Conservation (phyloP, 2,797 vertebrate species). For the Prionace glauca region DNA sequence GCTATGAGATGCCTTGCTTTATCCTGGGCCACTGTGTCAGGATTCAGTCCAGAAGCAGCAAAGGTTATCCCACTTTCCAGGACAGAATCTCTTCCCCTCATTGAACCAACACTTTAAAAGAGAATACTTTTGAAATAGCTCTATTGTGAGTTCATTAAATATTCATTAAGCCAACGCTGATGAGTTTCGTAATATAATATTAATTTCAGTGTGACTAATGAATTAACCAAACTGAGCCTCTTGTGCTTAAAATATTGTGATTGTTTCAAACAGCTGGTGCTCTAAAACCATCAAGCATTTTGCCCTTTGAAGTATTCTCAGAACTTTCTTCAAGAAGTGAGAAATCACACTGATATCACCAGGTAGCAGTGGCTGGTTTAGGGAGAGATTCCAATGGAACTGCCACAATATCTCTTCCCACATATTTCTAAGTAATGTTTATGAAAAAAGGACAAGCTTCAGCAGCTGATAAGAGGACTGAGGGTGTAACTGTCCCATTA, state of each 20-base stretch:
- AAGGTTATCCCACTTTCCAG: neutral
- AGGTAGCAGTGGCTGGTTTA: neutral
- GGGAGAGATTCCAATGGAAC: neutral
- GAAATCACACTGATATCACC: neutral
- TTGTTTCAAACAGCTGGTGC: neutral
- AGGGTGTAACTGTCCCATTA: neutral
- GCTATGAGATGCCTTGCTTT: neutral
- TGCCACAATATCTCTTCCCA: neutral
- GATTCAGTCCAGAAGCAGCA: neutral
- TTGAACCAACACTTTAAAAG: neutral
- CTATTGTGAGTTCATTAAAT: neutral
- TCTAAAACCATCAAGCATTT: neutral
- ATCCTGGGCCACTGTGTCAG: neutral
- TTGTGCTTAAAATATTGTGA: neutral
- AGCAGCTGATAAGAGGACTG: neutral
- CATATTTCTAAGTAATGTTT: neutral
- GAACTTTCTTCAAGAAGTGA: neutral
- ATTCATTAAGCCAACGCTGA: neutral
- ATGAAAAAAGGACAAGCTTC: neutral
- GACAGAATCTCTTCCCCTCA: neutral
- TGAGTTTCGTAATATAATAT: neutral
- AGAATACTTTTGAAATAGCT: neutral
- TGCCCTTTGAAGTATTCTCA: neutral
- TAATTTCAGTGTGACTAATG: neutral
- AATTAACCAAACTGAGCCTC: neutral